Evolutionary conservation across 2,888 invertebrate species (phyloP).

Genomic region (Loripinus fragilis): DNA sequence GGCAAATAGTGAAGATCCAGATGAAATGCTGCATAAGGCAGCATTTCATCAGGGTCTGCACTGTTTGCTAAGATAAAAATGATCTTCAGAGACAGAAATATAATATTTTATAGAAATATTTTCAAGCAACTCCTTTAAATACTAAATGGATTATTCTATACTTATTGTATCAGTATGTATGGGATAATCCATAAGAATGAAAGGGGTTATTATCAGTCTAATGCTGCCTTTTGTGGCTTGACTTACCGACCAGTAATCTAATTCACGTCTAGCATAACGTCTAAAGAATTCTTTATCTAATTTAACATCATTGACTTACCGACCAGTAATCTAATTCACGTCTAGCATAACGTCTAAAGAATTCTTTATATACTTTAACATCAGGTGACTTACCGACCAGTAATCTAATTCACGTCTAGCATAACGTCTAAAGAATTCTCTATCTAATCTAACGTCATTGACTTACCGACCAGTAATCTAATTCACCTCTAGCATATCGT

Average conservation of each 20-base stretch:
- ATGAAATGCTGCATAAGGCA: no score
- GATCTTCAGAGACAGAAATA: no score
- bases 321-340: slow-evolving; percentile 73
- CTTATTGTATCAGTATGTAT: no score
- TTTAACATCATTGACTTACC: slow-evolving; percentile 63
- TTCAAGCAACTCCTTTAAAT: no score
- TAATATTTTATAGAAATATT: no score
- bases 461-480: slow-evolving; percentile 74
- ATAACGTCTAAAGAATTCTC: slow-evolving; percentile 62
- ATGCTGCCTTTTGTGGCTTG: no score
- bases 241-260: slow-evolving; percentile 74
- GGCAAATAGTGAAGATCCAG: no score
- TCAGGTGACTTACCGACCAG: slow-evolving; percentile 71
- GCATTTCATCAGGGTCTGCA: no score
- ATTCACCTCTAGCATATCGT: slow-evolving; percentile 65
- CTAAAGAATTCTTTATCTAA: slow-evolving; percentile 60
- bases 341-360: slow-evolving; percentile 59
- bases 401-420: slow-evolving; percentile 67
- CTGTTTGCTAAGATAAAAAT: no score
- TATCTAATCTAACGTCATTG: slow-evolving; percentile 56
- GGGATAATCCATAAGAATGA: no score
- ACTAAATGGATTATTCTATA: no score
- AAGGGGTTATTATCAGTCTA: no score
- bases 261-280: slow-evolving; percentile 64
- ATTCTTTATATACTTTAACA: slow-evolving; percentile 60